Conservation (phyloP, 2,113 vertebrate species). For the Aptenodytes patagonicus region DNA sequence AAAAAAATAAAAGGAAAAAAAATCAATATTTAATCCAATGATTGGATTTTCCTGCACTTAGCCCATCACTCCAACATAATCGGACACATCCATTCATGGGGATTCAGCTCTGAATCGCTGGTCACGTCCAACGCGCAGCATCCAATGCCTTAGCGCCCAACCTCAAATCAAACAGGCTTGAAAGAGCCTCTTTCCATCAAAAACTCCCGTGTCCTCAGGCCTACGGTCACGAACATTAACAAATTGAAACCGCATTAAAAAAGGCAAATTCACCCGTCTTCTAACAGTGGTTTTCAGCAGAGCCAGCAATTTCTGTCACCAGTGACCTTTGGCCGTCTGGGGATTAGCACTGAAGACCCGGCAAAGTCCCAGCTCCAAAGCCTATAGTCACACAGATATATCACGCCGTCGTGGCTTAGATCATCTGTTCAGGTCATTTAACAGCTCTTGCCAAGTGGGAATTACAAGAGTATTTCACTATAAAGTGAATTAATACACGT, state of each 20-base stretch:
- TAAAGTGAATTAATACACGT: neutral
- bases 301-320: neutral
- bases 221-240: accelerated
- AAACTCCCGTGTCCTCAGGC: neutral
- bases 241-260: neutral
- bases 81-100: neutral
- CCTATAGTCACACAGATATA: neutral
- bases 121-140: accelerated
- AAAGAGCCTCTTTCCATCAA: neutral
- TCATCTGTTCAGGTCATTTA: slow-evolving; percentile 12
- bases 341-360: neutral
- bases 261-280: neutral
- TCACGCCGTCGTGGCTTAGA: neutral
- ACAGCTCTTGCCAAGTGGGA: neutral
- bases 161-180: neutral
- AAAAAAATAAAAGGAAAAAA: too few relatives aligned
- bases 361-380: neutral
- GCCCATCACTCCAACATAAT: neutral
- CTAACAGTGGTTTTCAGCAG: neutral
- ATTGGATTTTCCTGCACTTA: neutral
- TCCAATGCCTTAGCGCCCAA: neutral
- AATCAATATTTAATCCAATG: neutral
- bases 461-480: neutral
- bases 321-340: neutral
- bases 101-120: neutral